These are phyloP conservation scores for Phaenicophaeus curvirostris DNA, from an alignment of 2,797 vertebrate species.

Conservation along the genomic window DNA sequence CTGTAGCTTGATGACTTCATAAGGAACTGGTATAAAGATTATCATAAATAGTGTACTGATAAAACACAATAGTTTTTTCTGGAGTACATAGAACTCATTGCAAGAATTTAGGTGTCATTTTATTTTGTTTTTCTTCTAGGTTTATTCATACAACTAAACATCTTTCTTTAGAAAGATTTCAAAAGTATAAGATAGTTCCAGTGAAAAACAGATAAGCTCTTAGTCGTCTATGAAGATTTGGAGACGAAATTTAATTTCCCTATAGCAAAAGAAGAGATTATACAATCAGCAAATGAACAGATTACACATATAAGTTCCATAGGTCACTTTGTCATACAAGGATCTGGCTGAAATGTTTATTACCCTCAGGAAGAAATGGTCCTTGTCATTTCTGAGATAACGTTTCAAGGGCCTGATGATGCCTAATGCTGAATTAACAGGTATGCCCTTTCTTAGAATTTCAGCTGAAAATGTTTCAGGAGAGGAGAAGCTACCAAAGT, in stretches of 20 bases:
- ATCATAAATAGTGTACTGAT: not conserved
- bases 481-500: not conserved
- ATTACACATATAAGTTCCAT: not conserved
- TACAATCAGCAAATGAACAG: not conserved
- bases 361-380: not conserved
- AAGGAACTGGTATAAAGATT: not conserved
- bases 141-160: not conserved
- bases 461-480: not conserved
- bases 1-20: not conserved
- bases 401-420: not conserved
- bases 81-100: not conserved
- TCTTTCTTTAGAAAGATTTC: not conserved
- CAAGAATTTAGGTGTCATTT: not conserved
- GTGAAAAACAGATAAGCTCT: not conserved
- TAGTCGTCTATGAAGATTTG: not conserved
- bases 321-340: not conserved
- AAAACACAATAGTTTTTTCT: not conserved
- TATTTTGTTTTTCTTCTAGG: not conserved
- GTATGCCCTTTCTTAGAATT: not conserved
- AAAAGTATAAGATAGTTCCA: not conserved
- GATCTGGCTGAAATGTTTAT: not conserved
- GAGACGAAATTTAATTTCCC: not conserved
- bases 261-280: not conserved
- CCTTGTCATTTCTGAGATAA: not conserved
- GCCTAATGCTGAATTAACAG: not conserved